A percentile compares a stretch with the other conserved stretches of the same genome.
phyloP scores from a whole-genome alignment of 2,888 invertebrate species.

The Salpingus planirostris region DNA sequence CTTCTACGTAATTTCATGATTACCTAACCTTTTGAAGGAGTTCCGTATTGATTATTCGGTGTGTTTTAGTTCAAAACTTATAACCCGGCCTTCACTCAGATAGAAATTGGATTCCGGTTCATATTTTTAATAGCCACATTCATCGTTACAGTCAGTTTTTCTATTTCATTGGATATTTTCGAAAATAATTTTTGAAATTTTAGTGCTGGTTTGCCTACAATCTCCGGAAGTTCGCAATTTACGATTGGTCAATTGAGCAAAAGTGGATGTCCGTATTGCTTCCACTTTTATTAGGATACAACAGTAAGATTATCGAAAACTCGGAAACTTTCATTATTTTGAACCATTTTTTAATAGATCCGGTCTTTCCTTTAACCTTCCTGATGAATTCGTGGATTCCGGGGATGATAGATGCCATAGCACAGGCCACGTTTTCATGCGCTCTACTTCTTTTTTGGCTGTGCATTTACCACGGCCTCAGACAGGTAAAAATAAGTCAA shows the following conservation, averaged over 20 bases:
- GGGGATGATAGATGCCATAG: constrained; percentile 82
- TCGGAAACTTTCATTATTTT: not conserved
- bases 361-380: constrained; percentile 85
- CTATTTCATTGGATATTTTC: not conserved
- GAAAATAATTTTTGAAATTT: constrained; percentile 27
- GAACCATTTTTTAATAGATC: constrained; percentile 54
- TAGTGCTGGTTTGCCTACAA: constrained; percentile 93
- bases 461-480: constrained; percentile 87
- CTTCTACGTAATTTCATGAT: constrained; percentile 64
- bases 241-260: constrained; percentile 97
- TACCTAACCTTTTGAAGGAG: not conserved
- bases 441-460: constrained; percentile 89
- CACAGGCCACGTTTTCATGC: constrained; percentile 84
- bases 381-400: constrained; percentile 84
- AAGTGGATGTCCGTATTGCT: constrained; percentile 88
- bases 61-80: constrained; percentile 84
- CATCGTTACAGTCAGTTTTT: constrained; percentile 69
- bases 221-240: constrained; percentile 74
- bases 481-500: constrained; percentile 72
- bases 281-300: constrained; percentile 79
- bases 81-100: constrained; percentile 91
- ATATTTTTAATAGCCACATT: constrained; percentile 86
- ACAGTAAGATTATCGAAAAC: constrained; percentile 57
- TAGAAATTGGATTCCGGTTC: constrained; percentile 95
- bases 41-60: constrained; percentile 3